These are phyloP conservation scores for Nycticorax nycticorax DNA, from an alignment of 2,113 vertebrate genomes.

Conservation along the genomic window DNA sequence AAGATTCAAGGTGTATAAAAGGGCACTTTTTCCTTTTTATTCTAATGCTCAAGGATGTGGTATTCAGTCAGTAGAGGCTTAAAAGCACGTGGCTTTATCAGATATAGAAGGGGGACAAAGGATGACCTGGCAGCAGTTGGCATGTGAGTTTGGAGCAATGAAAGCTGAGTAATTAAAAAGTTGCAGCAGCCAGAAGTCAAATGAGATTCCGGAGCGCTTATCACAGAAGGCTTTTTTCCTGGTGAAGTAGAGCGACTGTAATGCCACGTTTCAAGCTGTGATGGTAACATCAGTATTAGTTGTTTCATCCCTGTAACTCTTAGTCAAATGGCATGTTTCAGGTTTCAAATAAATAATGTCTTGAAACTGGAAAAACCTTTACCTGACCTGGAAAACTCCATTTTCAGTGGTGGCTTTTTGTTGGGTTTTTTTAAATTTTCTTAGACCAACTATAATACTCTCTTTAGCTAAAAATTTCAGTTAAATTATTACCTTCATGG, in stretches of 20 bases:
- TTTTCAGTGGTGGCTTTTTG: neutral
- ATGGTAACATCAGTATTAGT: neutral
- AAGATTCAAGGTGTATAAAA: neutral
- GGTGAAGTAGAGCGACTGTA: neutral
- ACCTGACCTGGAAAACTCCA: neutral
- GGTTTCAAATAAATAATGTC: neutral
- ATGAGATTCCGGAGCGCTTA: neutral
- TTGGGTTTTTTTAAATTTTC: neutral
- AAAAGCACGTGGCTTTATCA: neutral
- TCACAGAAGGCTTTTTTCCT: neutral
- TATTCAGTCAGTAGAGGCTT: neutral
- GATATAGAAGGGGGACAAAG: neutral
- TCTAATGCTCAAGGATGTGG: neutral
- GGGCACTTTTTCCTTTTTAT: neutral
- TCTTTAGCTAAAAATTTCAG: neutral
- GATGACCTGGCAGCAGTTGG: neutral
- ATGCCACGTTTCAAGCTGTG: neutral
- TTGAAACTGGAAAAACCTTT: neutral
- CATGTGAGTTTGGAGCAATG: neutral
- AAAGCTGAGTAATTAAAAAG: neutral
- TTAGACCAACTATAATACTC: neutral
- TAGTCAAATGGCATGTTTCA: neutral
- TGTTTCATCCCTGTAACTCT: neutral
- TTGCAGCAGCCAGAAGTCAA: neutral
- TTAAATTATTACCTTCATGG: accelerated